Percentiles rank a stretch among this genome's conserved stretches.
phyloP scores from a whole-genome alignment of 2,888 invertebrate genomes.

The Pemphredon lugubris region DNA sequence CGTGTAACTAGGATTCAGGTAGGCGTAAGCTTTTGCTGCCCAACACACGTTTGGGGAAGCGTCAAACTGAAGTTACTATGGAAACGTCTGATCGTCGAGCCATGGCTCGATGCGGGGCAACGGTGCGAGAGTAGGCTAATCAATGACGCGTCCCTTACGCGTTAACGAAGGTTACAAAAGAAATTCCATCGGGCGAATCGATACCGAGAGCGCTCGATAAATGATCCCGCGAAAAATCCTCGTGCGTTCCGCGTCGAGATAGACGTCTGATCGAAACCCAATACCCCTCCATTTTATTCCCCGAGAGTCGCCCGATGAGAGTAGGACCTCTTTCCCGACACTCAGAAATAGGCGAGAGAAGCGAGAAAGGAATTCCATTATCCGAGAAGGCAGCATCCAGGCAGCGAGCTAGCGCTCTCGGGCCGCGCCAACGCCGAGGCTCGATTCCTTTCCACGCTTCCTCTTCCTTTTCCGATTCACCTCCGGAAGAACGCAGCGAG shows the following conservation, averaged over 20 bases:
- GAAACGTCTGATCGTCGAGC: too few relatives aligned
- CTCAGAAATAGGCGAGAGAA: slow-evolving; percentile 34
- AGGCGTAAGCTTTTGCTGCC: not conserved
- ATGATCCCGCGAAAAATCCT: slow-evolving; percentile 21
- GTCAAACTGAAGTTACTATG: too few relatives aligned
- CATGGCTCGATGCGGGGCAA: too few relatives aligned
- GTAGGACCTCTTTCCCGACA: slow-evolving; percentile 26
- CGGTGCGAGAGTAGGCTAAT: too few relatives aligned
- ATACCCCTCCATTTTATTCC: slow-evolving; percentile 55
- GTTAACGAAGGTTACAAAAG: too few relatives aligned
- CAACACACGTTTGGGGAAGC: too few relatives aligned
- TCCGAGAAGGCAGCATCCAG: slow-evolving; percentile 51
- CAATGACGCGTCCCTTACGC: too few relatives aligned
- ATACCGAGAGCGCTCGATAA: slow-evolving; percentile 41
- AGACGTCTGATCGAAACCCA: slow-evolving; percentile 53
- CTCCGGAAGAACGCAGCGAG: slow-evolving; percentile 43
- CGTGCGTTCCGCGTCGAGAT: too few relatives aligned
- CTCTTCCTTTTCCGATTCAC: slow-evolving; percentile 32
- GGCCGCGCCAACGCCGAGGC: slow-evolving; percentile 24
- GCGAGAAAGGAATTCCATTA: slow-evolving; percentile 70
- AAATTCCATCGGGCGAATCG: slow-evolving; percentile 38
- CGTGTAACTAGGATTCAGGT: too few relatives aligned
- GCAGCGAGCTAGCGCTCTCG: slow-evolving; percentile 31
- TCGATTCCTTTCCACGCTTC: slow-evolving; percentile 40
- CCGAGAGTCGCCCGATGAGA: slow-evolving; percentile 30